Base-by-base conservation (phyloP, 2,113 vertebrate genomes). In the Galbula dea region DNA sequence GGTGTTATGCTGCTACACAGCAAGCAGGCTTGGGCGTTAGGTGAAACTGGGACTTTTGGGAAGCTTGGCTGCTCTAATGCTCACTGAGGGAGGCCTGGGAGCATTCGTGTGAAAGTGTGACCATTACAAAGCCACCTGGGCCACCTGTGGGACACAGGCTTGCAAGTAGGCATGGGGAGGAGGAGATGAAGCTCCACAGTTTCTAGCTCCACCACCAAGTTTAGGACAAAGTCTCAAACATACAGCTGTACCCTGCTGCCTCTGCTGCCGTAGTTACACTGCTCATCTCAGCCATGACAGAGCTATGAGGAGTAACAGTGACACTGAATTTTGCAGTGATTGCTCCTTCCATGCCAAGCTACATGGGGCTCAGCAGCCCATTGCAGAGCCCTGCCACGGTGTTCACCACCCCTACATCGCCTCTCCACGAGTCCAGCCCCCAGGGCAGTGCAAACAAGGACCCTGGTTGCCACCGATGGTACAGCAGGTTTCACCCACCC, bases 311-410 rank as follows among this genome's bases (percentile, higher is more conserved):
- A 75, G 19, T 74, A 67, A 48, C 52, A 39, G 30, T 1, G 2
- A 43, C 0, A 1, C 88, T 80, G 61, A 58, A 77, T 59, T 62
- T 88, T 6, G 0, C 67, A 45, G 16, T 29, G 55, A 23, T 74
- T 63, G 9, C 45, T 74, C 61, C 72, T 74, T 73, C 51, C 24
- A 21, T 32, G 16, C 13, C 0, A 1, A 91, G 75, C 39, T 43
- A 3, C 6, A 0, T 30, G 15, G 61, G 34, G 27, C 57, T 90
- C 3, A 0, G n/a, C 61, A 77, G 62, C 49, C 57, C 77, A 62
- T 48, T 2, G 1, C 9, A 2, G 59, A 52, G 24, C 5, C 2
- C 51, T 73, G 37, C 49, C 13, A 19, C 52, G 0, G 0, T 16
- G 7, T 34, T 83, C 41, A 8, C 18, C 6, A 4, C 15, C 26